Percentiles rank a stretch among this genome's conserved stretches.
Conservation (phyloP, 2,888 invertebrate species). For the Brenthis hecate region DNA sequence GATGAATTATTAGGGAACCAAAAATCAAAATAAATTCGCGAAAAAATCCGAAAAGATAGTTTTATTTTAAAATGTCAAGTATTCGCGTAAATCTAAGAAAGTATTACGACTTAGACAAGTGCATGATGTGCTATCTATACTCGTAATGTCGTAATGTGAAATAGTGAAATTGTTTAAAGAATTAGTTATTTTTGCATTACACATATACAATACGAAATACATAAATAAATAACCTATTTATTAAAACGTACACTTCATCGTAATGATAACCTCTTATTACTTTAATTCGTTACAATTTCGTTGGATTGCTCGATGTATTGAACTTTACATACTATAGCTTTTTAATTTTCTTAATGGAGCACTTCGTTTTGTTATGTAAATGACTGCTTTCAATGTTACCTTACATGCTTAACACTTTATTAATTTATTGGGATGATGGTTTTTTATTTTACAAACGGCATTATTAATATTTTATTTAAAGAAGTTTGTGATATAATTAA, state of each 20-base stretch:
- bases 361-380: constrained; percentile 37
- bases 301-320: constrained; percentile 21
- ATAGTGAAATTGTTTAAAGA: too few relatives aligned
- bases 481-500: too few relatives aligned
- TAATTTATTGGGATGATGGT: constrained; percentile 1
- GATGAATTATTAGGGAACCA: too few relatives aligned
- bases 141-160: too few relatives aligned
- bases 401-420: constrained; percentile 6
- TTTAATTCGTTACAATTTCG: constrained; percentile 24
- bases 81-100: too few relatives aligned
- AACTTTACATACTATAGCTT: constrained; percentile 35
- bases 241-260: neutral
- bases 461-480: constrained; percentile 8
- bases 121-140: too few relatives aligned
- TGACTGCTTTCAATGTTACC: constrained; percentile 30
- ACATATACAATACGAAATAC: neutral
- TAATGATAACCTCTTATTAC: constrained; percentile 3
- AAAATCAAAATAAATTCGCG: too few relatives aligned
- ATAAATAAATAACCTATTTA: neutral
- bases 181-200: too few relatives aligned
- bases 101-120: too few relatives aligned
- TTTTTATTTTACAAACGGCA: constrained; percentile 7
- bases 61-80: too few relatives aligned
- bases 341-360: constrained; percentile 47
- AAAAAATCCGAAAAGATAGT: too few relatives aligned